Percentiles rank a stretch among this genome's conserved stretches.
These are phyloP conservation scores for Mustela nigripes DNA, from an alignment of 2,113 vertebrate species.

Conservation along the genomic window DNA sequence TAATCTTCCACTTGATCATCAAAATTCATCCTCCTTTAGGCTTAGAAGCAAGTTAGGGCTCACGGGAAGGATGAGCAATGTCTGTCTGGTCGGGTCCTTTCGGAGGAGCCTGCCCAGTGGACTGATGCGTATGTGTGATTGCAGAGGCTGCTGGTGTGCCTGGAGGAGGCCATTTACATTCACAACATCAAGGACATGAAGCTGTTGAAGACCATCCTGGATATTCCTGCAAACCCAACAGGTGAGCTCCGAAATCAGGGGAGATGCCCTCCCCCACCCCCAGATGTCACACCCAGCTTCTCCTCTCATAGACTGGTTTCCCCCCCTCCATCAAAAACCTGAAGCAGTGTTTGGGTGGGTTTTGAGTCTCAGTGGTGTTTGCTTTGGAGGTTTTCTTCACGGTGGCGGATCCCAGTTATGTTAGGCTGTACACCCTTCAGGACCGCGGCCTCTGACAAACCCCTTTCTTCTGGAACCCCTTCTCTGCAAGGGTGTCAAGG, in stretches of 20 bases:
- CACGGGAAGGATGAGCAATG: no score
- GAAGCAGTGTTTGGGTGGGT: not conserved
- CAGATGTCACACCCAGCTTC: accelerated
- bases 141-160: slow-evolving; percentile 94
- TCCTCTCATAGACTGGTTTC: not conserved
- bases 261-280: accelerated
- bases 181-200: slow-evolving; percentile 99
- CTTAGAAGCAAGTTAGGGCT: not conserved
- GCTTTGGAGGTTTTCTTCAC: not conserved
- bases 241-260: slow-evolving; percentile 83
- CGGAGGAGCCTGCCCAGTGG: not conserved
- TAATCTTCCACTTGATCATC: not conserved
- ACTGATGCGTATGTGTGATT: slow-evolving; percentile 77
- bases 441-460: not conserved
- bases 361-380: not conserved
- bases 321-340: not conserved
- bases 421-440: not conserved
- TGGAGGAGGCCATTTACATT: slow-evolving; percentile 96
- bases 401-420: not conserved
- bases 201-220: slow-evolving; percentile 95
- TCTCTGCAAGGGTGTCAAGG: not conserved
- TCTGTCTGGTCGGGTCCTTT: not conserved
- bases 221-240: slow-evolving; percentile 93
- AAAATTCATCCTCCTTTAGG: not conserved
- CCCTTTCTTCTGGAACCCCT: not conserved